Percentiles rank a stretch among this genome's conserved stretches.
phyloP scores from a whole-genome alignment of 2,888 invertebrate species.

The Siphlonurus alternatus region DNA sequence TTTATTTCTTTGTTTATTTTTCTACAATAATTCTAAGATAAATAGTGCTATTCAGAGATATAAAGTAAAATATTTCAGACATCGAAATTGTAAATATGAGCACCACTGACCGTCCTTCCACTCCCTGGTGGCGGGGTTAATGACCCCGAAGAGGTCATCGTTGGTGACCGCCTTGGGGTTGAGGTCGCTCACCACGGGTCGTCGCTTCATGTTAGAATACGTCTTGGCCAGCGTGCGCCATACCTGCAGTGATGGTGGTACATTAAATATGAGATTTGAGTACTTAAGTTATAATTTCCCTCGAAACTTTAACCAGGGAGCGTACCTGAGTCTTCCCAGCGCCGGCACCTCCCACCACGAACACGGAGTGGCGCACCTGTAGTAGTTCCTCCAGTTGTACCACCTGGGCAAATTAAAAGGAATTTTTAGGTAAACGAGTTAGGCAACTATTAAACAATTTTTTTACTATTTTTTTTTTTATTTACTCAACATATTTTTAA shows the following conservation, averaged over 20 bases:
- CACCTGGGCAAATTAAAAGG: slow-evolving; percentile 34
- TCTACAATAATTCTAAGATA: too few relatives aligned
- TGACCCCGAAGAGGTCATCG: slow-evolving; percentile 86
- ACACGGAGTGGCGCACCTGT: slow-evolving; percentile 87
- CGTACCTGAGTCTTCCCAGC: slow-evolving; percentile 70
- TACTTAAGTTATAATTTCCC: too few relatives aligned
- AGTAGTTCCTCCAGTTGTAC: slow-evolving; percentile 86
- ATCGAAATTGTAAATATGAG: too few relatives aligned
- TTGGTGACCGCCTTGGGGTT: slow-evolving; percentile 94
- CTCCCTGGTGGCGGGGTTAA: slow-evolving; percentile 83
- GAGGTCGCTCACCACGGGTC: slow-evolving; percentile 75
- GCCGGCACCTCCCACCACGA: slow-evolving; percentile 70
- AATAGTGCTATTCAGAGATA: too few relatives aligned
- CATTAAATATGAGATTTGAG: too few relatives aligned
- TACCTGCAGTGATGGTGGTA: slow-evolving; percentile 26
- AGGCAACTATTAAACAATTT: neutral
- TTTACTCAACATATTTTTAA: neutral
- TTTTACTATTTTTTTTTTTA: neutral
- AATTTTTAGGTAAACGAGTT: neutral
- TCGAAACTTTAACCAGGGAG: too few relatives aligned
- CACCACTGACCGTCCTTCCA: slow-evolving; percentile 83
- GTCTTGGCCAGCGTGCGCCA: slow-evolving; percentile 82
- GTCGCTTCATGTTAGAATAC: slow-evolving; percentile 61
- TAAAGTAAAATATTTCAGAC: too few relatives aligned
- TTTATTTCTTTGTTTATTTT: too few relatives aligned